These are phyloP conservation scores for Rhea pennata DNA, from an alignment of 2,113 vertebrate species.

Conservation along the genomic window DNA sequence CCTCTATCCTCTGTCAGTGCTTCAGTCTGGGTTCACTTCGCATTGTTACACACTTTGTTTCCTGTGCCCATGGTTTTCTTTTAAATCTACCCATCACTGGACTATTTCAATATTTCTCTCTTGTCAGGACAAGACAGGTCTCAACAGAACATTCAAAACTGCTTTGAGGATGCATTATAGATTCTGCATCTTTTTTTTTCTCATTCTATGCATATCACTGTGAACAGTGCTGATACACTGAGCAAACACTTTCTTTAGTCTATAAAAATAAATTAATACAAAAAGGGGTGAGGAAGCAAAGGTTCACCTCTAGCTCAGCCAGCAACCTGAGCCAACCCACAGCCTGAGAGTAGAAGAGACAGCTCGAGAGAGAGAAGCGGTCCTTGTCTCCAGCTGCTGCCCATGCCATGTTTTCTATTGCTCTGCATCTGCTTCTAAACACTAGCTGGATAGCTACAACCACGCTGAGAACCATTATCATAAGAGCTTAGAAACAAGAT, in stretches of 20 bases:
- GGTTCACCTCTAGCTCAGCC: background rate
- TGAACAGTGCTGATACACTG: background rate
- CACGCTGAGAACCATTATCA: accelerated
- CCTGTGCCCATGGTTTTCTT: no score
- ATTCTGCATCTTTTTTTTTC: background rate
- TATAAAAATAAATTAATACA: background rate
- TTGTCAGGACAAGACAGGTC: no score
- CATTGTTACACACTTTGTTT: no score
- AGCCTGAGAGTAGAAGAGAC: background rate
- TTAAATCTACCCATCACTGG: no score
- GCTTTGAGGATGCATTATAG: no score
- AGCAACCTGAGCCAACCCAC: background rate
- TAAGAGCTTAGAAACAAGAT: no score
- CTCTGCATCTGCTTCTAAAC: background rate
- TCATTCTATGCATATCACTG: background rate
- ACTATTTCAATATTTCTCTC: no score
- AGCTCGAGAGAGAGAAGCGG: background rate
- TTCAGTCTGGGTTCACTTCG: no score
- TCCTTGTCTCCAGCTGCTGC: background rate
- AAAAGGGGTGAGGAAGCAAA: background rate
- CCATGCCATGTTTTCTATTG: accelerated
- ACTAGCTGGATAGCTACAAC: background rate
- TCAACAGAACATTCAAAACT: no score
- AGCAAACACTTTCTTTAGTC: background rate
- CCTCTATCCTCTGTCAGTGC: no score